Evolutionary conservation across 1,140 invertebrate species (phyloP), one percentile per base, ranked within the genome.

Genomic region (Agraylea sexmaculata): DNA sequence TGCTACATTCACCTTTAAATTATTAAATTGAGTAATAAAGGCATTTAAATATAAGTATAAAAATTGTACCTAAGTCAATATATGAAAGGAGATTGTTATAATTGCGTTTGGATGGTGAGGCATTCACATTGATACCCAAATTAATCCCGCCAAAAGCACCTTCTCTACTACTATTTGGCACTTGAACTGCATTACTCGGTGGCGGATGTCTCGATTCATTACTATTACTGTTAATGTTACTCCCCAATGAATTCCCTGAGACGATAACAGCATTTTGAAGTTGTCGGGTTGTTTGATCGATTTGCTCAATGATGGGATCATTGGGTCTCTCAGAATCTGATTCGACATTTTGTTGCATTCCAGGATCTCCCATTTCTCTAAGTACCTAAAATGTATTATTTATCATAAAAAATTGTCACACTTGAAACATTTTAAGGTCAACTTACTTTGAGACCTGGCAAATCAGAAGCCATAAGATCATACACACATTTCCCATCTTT

Each of bases 401-500:
- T 13, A 27, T 15, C 19, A 38, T 12, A 8, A 15, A 16, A 35
- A 35, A 7, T 27, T 7, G n/a, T n/a, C 23, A 27, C 7, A 27
- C 7, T 7, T 27, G n/a, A 27, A 27, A 27, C 23, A 27, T 8
- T 27, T 27, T 8, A 27, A 27, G 23, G n/a, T 7, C 23, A 8
- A 43, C 41, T n/a, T 33, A 50, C 48, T 40, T 50, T 43, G 20
- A 39, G 22, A 25, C 44, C 42, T 16, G 27, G 25, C 25, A 21
- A 12, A 35, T 42, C 42, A 3, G 33, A 7, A n/a, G 23, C 19
- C 35, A 47, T 40, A 10, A 50, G 35, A 42, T 50, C 45, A 21
- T 30, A 50, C n/a, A 44, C 15, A 33, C 22, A 34, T 27, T 50
- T 50, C 23, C 72, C 70, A 45, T 77, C 74, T 16, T 69, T 66